These are phyloP conservation scores for Syngnathus typhle DNA, from an alignment of 2,113 vertebrate species.

Conservation along the genomic window DNA sequence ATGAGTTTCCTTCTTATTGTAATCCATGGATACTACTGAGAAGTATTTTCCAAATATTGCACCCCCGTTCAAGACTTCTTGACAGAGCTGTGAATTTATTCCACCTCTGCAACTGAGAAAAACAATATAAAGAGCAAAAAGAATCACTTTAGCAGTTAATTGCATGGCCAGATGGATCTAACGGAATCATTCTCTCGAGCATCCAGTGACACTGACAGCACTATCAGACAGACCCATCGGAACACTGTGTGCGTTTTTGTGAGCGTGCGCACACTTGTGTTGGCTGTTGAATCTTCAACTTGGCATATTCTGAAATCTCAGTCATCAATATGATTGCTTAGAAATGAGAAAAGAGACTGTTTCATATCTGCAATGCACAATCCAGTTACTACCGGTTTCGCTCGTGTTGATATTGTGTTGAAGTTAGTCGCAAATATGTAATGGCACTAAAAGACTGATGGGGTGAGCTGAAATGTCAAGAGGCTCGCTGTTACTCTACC, in stretches of 20 bases:
- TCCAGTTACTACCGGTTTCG: constrained; percentile 14
- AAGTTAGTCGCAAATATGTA: no score
- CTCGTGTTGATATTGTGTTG: no score
- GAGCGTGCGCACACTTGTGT: neutral
- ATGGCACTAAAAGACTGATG: no score
- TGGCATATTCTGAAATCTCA: constrained; percentile 33
- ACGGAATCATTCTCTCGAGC: constrained; percentile 58
- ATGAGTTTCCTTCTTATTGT: neutral
- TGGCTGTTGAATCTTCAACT: constrained; percentile 24
- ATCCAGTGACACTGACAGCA: constrained; percentile 54
- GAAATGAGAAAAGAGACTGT: constrained; percentile 35
- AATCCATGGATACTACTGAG: neutral
- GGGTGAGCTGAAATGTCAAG: no score
- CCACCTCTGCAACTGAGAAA: constrained; percentile 24
- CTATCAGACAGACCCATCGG: constrained; percentile 65
- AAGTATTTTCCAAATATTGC: neutral
- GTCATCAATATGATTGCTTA: constrained; percentile 48
- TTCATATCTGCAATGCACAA: constrained; percentile 13
- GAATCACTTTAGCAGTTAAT: constrained; percentile 56
- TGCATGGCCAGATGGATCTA: constrained; percentile 64
- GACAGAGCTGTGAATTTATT: neutral
- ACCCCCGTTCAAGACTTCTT: neutral
- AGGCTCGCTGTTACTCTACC: no score
- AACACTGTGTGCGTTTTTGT: constrained; percentile 19
- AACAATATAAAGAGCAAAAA: constrained; percentile 38